Conservation (phyloP, 1,140 invertebrate genomes). For the Oncopodura yosiiana region DNA sequence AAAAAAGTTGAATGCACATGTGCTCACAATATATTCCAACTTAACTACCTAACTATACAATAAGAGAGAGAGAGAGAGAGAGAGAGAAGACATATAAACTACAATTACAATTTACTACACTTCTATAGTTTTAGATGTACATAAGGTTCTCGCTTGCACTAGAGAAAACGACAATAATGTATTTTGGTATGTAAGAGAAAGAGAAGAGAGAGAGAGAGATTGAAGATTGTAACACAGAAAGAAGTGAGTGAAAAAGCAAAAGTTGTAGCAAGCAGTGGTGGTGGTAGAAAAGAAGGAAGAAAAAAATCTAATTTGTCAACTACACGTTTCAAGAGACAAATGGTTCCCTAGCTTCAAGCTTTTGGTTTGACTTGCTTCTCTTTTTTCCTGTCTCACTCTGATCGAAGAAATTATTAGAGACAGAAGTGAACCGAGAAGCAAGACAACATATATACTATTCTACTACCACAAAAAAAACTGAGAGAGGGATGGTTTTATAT, state of each 20-base stretch:
- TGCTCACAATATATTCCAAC: too few relatives aligned
- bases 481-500: too few relatives aligned
- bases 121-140: too few relatives aligned
- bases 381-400: conserved; percentile 9
- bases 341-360: conserved; percentile 30
- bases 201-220: background rate
- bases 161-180: background rate
- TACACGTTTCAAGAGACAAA: conserved; percentile 31
- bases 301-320: conserved; percentile 35
- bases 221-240: background rate
- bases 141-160: background rate
- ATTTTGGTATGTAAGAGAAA: too few relatives aligned
- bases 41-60: too few relatives aligned
- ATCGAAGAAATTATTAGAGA: conserved; percentile 23
- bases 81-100: background rate
- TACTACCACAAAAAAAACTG: too few relatives aligned
- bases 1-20: too few relatives aligned
- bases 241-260: background rate
- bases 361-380: conserved; percentile 18
- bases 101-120: too few relatives aligned
- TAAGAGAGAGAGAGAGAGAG: conserved; percentile 3
- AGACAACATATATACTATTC: background rate
- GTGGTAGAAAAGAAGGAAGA: background rate
- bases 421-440: conserved; percentile 5
- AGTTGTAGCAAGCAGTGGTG: background rate